Evolutionary conservation across 2,113 vertebrate genomes (phyloP).

Genomic region (Puntigrus tetrazona): DNA sequence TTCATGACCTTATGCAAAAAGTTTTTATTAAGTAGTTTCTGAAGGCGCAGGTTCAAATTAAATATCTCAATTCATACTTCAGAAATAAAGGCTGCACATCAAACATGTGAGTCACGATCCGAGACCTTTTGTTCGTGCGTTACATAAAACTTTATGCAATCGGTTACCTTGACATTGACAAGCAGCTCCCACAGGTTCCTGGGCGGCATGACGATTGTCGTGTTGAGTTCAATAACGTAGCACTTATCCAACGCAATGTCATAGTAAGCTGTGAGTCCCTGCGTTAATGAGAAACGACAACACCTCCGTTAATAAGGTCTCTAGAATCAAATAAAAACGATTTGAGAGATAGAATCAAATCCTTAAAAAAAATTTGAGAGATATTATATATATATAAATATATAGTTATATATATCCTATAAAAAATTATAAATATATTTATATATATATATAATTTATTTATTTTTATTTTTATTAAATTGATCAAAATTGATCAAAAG

Average conservation of each 20-base stretch:
- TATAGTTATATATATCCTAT: too few relatives aligned
- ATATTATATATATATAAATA: too few relatives aligned
- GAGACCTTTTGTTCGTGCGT: background rate
- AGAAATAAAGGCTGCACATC: background rate
- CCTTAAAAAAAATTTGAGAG: too few relatives aligned
- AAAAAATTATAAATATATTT: too few relatives aligned
- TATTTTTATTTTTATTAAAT: too few relatives aligned
- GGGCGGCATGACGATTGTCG: constrained; percentile 87
- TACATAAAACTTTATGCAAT: background rate
- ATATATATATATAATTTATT: too few relatives aligned
- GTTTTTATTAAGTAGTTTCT: background rate
- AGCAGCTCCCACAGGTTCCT: constrained; percentile 92
- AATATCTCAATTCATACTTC: background rate
- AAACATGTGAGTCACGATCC: constrained; percentile 13
- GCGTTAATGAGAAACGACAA: background rate
- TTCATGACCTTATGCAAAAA: background rate
- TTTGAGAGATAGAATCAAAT: too few relatives aligned
- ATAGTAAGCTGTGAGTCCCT: constrained; percentile 92
- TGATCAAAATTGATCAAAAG: background rate
- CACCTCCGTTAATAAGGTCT: background rate
- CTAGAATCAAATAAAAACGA: background rate
- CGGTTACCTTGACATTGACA: constrained; percentile 86
- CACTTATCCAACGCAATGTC: constrained; percentile 93
- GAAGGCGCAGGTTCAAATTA: background rate
- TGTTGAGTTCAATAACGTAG: constrained; percentile 93